Base-by-base conservation (phyloP, 1,140 invertebrate genomes). In the Sminthurides bifidus region DNA sequence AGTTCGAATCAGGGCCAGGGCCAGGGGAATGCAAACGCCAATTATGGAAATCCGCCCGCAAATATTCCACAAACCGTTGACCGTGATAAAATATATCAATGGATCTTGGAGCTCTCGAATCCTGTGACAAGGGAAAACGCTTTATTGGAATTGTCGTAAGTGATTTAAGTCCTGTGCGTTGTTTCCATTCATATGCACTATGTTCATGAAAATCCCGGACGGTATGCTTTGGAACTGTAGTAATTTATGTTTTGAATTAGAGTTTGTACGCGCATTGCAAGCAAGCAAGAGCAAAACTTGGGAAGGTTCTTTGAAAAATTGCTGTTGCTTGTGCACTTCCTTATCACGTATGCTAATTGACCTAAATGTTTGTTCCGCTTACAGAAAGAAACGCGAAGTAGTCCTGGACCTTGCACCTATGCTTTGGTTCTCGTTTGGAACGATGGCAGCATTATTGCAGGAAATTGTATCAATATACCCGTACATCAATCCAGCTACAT, bases 341-440 rank as follows among this genome's bases (percentile, higher is more conserved):
- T n/a, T n/a, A n/a, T n/a, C n/a, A n/a, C n/a, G n/a, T n/a, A n/a
- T n/a, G n/a, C n/a, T n/a, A n/a, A n/a, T n/a, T n/a, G n/a, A n/a
- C n/a, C n/a, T n/a, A n/a, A n/a, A n/a, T n/a, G n/a, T n/a, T n/a
- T n/a, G n/a, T n/a, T n/a, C n/a, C n/a, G n/a, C n/a, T 71, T 72
- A 29, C 69, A 98, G 95, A 69, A 97, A 98, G 71, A 96, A 98
- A 68, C 80, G 96, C 17, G 96, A 99, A 76, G 85, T 87, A 31
- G 90, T 98, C 5, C 86, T 88, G 21, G 95, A 98, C 69, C 73
- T 98, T 53, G 93, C 94, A 0, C 89, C 93, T 0, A 92, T 98
- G 87, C 70, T 99, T 53, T 99, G 95, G 95, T 85, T 98, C 71
- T 95, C 92, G 41, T 98, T 98, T 75, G 96, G 96, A 1, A 97